These are phyloP conservation scores for Camelus dromedarius DNA, from an alignment of 2,113 vertebrate species.

Conservation along the genomic window DNA sequence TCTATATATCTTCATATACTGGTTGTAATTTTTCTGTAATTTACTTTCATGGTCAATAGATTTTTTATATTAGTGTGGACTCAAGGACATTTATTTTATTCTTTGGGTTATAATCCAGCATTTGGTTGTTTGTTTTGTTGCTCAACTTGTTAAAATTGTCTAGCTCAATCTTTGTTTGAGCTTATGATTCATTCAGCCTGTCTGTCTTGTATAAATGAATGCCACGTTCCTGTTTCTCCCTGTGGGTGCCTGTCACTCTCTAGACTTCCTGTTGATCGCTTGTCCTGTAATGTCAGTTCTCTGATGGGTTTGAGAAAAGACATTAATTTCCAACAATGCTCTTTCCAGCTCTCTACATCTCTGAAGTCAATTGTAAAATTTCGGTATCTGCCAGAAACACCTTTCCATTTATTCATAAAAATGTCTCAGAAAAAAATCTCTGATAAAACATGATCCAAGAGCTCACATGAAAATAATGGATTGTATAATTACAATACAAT, in stretches of 20 bases:
- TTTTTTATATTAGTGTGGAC: background rate
- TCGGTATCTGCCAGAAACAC: background rate
- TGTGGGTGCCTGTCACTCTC: background rate
- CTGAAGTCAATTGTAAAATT: background rate
- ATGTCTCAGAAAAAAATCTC: background rate
- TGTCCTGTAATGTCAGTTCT: background rate
- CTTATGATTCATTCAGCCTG: background rate
- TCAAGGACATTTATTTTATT: background rate
- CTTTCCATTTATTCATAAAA: slow-evolving; percentile 11
- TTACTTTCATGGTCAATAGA: background rate
- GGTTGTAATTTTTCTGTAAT: background rate
- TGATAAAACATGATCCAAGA: background rate
- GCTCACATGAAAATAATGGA: background rate
- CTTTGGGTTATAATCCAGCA: background rate
- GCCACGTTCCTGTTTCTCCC: background rate
- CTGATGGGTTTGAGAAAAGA: background rate
- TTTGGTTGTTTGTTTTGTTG: background rate
- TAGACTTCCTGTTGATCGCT: background rate
- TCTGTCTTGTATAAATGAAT: background rate
- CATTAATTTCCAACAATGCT: background rate
- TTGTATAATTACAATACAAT: background rate
- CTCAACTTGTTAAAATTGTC: background rate
- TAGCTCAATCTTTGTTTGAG: background rate
- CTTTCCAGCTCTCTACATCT: background rate
- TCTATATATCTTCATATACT: background rate